phyloP scores from a whole-genome alignment of 2,888 invertebrate genomes.

The Calameuta filiformis region DNA sequence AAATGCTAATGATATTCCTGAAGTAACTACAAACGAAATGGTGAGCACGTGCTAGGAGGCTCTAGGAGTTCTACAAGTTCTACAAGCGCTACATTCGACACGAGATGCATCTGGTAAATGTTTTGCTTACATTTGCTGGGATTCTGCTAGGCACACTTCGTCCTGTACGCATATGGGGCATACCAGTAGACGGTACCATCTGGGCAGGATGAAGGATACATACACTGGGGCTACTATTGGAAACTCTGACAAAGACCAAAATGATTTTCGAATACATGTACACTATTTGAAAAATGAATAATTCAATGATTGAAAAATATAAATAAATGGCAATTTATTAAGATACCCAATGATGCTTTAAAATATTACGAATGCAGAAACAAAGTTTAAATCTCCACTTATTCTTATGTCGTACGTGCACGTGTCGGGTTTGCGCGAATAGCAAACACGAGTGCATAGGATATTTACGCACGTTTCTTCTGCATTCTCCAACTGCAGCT shows the following conservation, averaged over 20 bases:
- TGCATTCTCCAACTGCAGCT: background rate
- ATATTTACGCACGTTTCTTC: background rate
- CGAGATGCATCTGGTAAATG: background rate
- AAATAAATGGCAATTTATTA: background rate
- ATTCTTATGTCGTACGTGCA: background rate
- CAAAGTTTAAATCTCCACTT: background rate
- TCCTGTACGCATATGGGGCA: background rate
- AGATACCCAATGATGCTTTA: background rate
- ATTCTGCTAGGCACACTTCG: background rate
- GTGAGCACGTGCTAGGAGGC: background rate
- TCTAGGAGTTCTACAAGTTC: background rate
- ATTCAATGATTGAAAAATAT: background rate
- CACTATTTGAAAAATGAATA: background rate
- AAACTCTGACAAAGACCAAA: background rate
- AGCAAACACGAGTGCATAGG: background rate
- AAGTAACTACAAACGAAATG: background rate
- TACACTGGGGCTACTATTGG: background rate
- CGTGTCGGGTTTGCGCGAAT: background rate
- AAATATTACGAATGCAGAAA: background rate
- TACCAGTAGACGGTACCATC: background rate
- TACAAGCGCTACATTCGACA: background rate
- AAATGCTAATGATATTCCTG: background rate
- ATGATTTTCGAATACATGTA: background rate
- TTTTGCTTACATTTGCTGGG: background rate
- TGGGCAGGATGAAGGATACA: background rate